Evolutionary conservation across 2,888 invertebrate genomes (phyloP).

Genomic region (Zootermopsis nevadensis): DNA sequence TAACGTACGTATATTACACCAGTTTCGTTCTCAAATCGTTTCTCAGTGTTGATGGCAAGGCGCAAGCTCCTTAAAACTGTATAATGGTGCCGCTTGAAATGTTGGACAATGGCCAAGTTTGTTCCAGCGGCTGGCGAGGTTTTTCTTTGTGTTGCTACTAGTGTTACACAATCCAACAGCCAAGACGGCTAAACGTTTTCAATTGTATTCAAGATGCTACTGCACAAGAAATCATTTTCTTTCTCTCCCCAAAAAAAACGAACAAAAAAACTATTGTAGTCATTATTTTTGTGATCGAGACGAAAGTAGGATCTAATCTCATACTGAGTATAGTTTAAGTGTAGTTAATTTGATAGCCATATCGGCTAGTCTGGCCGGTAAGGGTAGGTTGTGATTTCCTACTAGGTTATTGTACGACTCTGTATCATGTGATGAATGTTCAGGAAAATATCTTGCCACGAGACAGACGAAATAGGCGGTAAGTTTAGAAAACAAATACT

Average conservation of each 20-base stretch:
- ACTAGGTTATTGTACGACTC: too few species aligned
- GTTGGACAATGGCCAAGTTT: background rate
- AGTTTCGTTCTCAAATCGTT: background rate
- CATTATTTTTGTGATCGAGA: slow-evolving; percentile 2
- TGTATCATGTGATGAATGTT: too few species aligned
- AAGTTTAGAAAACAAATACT: too few species aligned
- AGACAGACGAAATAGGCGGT: too few species aligned
- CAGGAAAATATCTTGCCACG: too few species aligned
- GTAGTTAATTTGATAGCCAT: slow-evolving; percentile 3
- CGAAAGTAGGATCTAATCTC: background rate
- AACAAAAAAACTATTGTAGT: slow-evolving; percentile 15
- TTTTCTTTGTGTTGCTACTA: slow-evolving; percentile 8
- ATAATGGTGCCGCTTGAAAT: background rate
- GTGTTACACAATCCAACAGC: background rate
- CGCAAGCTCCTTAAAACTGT: background rate
- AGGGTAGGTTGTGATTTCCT: too few species aligned
- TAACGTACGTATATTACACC: slow-evolving; percentile 2
- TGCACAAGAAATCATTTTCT: slow-evolving; percentile 11
- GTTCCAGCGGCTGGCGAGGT: background rate
- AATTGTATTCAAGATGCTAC: slow-evolving; percentile 12
- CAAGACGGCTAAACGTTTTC: background rate
- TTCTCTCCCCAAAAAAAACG: background rate
- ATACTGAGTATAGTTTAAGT: background rate
- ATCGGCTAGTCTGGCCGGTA: too few species aligned
- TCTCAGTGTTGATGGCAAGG: too few species aligned